Conservation (phyloP, 2,888 invertebrate species). For the Melipona beecheii region DNA sequence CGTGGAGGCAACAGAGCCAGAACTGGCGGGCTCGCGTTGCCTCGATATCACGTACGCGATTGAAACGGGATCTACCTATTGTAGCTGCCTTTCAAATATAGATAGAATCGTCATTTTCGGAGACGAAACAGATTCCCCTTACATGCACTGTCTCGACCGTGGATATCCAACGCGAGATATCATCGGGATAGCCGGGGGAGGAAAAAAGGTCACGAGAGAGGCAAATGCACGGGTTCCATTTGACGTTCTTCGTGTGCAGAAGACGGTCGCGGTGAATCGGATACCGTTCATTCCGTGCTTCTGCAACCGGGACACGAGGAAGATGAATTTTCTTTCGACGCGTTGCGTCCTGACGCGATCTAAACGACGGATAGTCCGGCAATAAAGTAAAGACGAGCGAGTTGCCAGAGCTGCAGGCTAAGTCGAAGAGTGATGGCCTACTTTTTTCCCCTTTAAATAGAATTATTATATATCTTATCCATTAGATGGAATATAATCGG, state of each 20-base stretch:
- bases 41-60: conserved; percentile 57
- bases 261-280: not conserved
- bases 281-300: not conserved
- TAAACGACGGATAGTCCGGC: not conserved
- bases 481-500: too few relatives aligned
- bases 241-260: not conserved
- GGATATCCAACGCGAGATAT: conserved; percentile 13
- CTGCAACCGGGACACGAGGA: not conserved
- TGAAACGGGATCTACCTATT: conserved; percentile 63
- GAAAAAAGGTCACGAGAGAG: not conserved
- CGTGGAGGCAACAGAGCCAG: conserved; percentile 29
- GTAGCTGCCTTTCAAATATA: conserved; percentile 49
- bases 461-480: too few relatives aligned
- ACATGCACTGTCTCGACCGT: not conserved
- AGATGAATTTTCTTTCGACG: not conserved
- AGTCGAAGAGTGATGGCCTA: too few relatives aligned
- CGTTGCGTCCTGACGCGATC: not conserved
- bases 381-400: not conserved
- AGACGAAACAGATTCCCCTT: conserved; percentile 23
- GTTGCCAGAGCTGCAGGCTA: too few relatives aligned
- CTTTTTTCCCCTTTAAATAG: too few relatives aligned
- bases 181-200: not conserved
- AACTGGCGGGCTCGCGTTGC: conserved; percentile 50
- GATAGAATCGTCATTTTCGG: conserved; percentile 39
- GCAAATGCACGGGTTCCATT: not conserved